Evolutionary conservation across 2,113 vertebrate species (phyloP), one percentile per base, ranked within the genome.

Genomic region (Myrmophylax atrothorax): DNA sequence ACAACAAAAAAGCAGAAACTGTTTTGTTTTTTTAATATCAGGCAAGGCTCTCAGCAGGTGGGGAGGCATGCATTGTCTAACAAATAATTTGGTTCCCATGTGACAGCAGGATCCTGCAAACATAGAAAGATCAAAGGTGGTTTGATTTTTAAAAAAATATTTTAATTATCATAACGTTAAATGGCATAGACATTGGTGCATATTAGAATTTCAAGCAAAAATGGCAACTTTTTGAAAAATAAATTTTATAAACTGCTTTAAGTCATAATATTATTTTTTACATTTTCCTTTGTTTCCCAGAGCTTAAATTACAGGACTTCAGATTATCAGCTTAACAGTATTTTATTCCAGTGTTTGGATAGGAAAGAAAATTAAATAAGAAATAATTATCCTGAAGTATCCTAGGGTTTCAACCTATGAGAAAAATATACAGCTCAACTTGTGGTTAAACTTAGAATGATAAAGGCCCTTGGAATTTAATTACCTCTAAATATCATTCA

Each of bases 401-500:
- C 4, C 7, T 85, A 62, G 6, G 6, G 6, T 46, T 78, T 49
- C 24, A 85, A 79, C 66, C 52, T 44, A 28, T 35, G 42, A 75
- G 52, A 63, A 93, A 97, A 93, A 59, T 24, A 38, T 5, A 19
- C 44, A 73, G 9, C 14, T 94, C 40, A 79, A 62, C 72, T 94
- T 79, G 7, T 68, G 38, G 20, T 87, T 79, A 88, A 68, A 82
- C 28, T 23, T 76, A 58, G 12, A 75, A 60, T 37, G 14, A 74
- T 62, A 90, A 47, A 94, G 24, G 17, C 14, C 62, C 86, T 92
- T 94, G 37, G 56, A 50, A 84, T 95, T 89, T 76, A 95, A 93
- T 93, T 93, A 75, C 52, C n/a, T 91, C 40, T 67, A 81, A 93
- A 50, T 53, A 3, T 79, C 18, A 68, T 79, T 84, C 84, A 44